Evolutionary conservation across 2,888 invertebrate species (phyloP), one percentile per base, ranked within the genome.

Genomic region (Tipula confusa): DNA sequence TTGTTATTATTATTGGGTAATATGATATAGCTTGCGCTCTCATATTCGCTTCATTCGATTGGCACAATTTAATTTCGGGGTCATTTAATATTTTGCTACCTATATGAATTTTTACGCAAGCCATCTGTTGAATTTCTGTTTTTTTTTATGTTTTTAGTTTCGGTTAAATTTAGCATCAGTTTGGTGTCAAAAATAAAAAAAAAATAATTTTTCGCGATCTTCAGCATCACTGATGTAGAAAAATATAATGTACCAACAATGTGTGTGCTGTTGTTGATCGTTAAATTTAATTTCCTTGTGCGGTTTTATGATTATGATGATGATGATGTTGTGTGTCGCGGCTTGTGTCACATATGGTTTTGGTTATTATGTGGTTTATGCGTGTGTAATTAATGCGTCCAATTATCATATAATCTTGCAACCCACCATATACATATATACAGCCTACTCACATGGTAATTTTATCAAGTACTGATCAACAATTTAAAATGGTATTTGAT

Each of bases 31-130:
- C n/a, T n/a, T n/a, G 64, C 64, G 64, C 64, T 18, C 64, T 18
- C 24, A 64, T 64, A 64, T 64, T 64, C 64, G n/a, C n/a, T n/a
- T 18, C 64, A 64, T 7, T 64, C 64, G 64, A 24, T 64, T 64
- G 64, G 64, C 64, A 64, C 24, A 64, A 64, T 64, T 64, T 64
- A 11, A 9, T 48, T 64, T 64, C 64, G 64, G 64, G 64, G 64
- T 64, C 64, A 64, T 64, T 64, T 24, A 64, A 64, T 64, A 64
- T 64, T 64, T 64, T 64, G 64, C 64, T 64, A 64, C 64, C 64
- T 64, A 64, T 24, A 64, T 64, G 64, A 64, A 24, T 64, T 64
- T 24, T 18, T 64, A 64, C 64, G 24, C 64, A 24, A 24, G 64
- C 64, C 64, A 64, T 64, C 64, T 64, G 64, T 64, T 64, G 7